phyloP scores from a whole-genome alignment of 2,888 invertebrate species.

The Gari tellinella region DNA sequence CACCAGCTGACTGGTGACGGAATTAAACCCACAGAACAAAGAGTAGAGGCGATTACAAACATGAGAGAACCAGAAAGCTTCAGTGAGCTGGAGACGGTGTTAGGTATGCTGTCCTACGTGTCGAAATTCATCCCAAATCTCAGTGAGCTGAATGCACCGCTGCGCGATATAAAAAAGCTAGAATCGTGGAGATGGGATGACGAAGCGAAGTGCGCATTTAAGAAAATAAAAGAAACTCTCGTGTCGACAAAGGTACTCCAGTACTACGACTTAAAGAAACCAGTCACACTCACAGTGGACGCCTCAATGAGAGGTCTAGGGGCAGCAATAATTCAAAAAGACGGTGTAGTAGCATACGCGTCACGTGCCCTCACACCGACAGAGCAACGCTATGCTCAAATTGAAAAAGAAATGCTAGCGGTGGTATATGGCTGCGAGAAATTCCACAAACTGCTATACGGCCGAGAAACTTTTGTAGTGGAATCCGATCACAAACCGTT shows the following conservation, averaged over 20 bases:
- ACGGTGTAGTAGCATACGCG: too few species aligned
- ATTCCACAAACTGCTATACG: constrained; percentile 50
- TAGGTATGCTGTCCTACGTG: constrained; percentile 32
- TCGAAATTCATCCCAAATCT: constrained; percentile 28
- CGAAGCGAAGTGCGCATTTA: constrained; percentile 36
- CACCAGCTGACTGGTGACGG: constrained; percentile 36
- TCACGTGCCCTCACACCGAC: constrained; percentile 38
- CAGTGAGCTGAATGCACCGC: constrained; percentile 20
- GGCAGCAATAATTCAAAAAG: constrained; percentile 31
- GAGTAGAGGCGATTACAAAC: constrained; percentile 17
- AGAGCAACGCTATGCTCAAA: constrained; percentile 46
- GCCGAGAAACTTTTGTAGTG: too few species aligned
- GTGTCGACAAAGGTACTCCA: constrained; percentile 49
- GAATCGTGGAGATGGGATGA: constrained; percentile 13
- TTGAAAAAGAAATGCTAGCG: too few species aligned
- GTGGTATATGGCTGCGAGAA: too few species aligned
- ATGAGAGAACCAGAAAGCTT: constrained; percentile 25
- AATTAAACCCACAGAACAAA: constrained; percentile 32
- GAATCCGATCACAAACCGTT: too few species aligned
- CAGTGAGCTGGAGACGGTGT: constrained; percentile 32
- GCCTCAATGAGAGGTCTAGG: too few species aligned
- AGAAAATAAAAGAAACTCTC: constrained; percentile 39
- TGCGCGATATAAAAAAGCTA: constrained; percentile 34
- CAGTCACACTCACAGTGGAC: too few species aligned
- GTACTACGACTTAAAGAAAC: constrained; percentile 34